Base-by-base conservation (phyloP, 2,888 invertebrate genomes). In the Cosmorhoe ocellata region DNA sequence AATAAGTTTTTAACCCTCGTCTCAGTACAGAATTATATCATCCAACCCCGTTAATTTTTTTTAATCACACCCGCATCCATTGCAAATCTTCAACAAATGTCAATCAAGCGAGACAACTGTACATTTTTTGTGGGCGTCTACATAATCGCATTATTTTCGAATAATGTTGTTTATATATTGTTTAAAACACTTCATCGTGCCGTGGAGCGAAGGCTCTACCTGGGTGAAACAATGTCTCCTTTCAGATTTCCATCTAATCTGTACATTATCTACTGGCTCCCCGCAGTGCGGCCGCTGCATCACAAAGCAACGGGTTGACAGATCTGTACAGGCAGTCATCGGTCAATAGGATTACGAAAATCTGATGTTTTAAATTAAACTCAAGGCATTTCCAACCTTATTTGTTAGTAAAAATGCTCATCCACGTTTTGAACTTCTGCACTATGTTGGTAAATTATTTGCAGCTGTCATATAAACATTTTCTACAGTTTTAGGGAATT, bases 301-400 rank as follows among this genome's bases (percentile, higher is more conserved):
- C 81, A 88, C 89, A 89, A 90, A 90, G 85, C 84, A 86, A 86
- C 82, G 87, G 88, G 89, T 89, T 90, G 89, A 90, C 89, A 90
- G 87, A 82, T 85, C 81, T 80, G 76, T 68, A 79, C 79, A 78
- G 81, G 77, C 79, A 71, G 74, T 76, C 82, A 76, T 76, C 72
- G 66, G 68, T 70, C 75, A 81, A 88, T 83, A 79, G 83, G 81
- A 84, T 89, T 86, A 84, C 82, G 77, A 82, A 83, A 80, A 76
- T 78, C 69, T 67, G 67, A 40, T 30, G 71, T 76, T 34, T 75
- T 70, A 69, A 63, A 70, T 59, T 64, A 64, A 68, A 69, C 63
- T 64, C 69, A 67, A 63, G 59, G 64, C 64, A 74, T 74, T 77
- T 63, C 75, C 58, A 57, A 51, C 69, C 68, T 67, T 79, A 78